Evolutionary conservation across 2,797 vertebrate species (phyloP).

Genomic region (Antrozous pallidus): DNA sequence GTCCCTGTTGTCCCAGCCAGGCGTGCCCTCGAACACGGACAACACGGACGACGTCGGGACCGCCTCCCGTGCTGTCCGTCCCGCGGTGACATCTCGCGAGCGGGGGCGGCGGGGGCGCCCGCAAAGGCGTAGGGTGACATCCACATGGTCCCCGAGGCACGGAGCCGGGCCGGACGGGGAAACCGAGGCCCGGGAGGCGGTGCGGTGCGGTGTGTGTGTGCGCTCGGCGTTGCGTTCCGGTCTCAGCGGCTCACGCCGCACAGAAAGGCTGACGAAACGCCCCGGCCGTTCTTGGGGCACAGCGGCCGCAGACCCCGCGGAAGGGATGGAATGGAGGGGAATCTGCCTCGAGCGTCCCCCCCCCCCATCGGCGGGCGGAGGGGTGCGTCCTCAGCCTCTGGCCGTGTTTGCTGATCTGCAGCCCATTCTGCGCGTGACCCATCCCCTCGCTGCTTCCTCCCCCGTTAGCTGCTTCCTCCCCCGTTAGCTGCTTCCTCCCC

Average conservation of each 20-base stretch:
- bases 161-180: neutral
- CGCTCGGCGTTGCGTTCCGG: neutral
- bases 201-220: no score
- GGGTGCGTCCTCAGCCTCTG: rapidly evolving
- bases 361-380: rapidly evolving
- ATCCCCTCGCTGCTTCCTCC: no score
- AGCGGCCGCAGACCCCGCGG: rapidly evolving
- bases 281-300: no score
- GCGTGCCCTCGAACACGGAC: no score
- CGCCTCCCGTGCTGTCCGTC: no score
- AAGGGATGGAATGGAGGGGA: neutral
- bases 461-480: no score
- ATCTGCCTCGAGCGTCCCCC: rapidly evolving
- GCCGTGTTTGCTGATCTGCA: rapidly evolving
- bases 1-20: neutral
- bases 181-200: neutral
- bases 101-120: neutral
- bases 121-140: rapidly evolving
- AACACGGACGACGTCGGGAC: no score
- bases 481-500: no score
- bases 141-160: rapidly evolving
- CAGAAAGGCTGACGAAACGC: rapidly evolving
- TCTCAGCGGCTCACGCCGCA: rapidly evolving
- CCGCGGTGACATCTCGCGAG: no score
- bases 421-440: no score